Evolutionary conservation across 2,888 invertebrate species (phyloP).

Genomic region (Drosophila robusta): DNA sequence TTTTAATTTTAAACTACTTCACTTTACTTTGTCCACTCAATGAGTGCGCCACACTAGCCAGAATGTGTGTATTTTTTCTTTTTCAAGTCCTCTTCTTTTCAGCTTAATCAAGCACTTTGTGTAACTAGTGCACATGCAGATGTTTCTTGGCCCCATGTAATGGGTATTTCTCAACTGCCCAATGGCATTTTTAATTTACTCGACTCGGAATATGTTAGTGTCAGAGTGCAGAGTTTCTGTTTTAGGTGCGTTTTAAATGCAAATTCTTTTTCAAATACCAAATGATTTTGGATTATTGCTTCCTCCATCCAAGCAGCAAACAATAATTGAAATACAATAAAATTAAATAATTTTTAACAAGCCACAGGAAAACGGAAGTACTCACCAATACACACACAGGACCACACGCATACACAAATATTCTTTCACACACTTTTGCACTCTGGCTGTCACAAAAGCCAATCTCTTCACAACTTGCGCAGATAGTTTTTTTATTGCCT

Average conservation of each 20-base stretch:
- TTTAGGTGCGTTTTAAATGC: slow-evolving; percentile 31
- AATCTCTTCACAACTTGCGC: slow-evolving; percentile 60
- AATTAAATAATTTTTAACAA: slow-evolving; percentile 75
- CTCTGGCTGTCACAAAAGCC: slow-evolving; percentile 51
- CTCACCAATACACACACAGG: slow-evolving; percentile 29
- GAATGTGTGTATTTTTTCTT: slow-evolving; percentile 28
- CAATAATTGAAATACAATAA: slow-evolving; percentile 74
- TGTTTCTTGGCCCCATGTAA: slow-evolving; percentile 29
- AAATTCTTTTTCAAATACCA: slow-evolving; percentile 13
- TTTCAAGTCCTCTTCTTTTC: slow-evolving; percentile 70
- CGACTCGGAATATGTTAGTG: slow-evolving; percentile 16
- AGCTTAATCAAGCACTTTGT: slow-evolving; percentile 82
- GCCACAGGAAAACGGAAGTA: slow-evolving; percentile 77
- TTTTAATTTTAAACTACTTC: slow-evolving; percentile 80
- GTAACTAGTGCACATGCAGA: slow-evolving; percentile 78
- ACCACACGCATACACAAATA: slow-evolving; percentile 10
- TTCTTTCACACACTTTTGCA: background rate
- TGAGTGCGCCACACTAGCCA: slow-evolving; percentile 38
- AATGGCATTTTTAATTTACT: slow-evolving; percentile 78
- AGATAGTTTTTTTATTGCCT: slow-evolving; percentile 63
- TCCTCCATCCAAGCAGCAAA: slow-evolving; percentile 47
- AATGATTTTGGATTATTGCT: slow-evolving; percentile 52
- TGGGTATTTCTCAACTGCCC: slow-evolving; percentile 42
- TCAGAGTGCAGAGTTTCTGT: slow-evolving; percentile 4
- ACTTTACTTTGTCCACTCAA: slow-evolving; percentile 71